Evolutionary conservation across 2,888 invertebrate species (phyloP).

Genomic region (Agonopterix arenella): DNA sequence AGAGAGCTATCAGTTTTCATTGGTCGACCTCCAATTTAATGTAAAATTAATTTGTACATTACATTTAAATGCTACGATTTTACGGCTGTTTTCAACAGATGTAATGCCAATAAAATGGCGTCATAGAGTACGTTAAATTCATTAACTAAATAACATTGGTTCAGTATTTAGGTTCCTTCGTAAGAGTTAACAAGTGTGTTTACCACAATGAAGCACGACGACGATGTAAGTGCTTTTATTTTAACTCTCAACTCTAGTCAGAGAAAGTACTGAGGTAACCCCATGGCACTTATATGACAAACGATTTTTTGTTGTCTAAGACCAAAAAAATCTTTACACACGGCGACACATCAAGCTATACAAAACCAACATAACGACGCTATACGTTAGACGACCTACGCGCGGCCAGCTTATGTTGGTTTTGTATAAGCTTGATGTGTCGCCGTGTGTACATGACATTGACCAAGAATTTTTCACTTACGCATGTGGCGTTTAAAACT

Average conservation of each 20-base stretch:
- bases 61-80: background rate
- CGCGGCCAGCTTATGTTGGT: too few relatives aligned
- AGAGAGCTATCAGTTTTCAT: too few relatives aligned
- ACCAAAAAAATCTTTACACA: too few relatives aligned
- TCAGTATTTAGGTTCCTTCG: background rate
- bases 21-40: background rate
- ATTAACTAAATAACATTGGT: background rate
- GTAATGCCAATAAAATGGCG: conserved; percentile 1
- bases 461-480: too few relatives aligned
- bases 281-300: too few relatives aligned
- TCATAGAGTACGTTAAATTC: background rate
- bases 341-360: too few relatives aligned
- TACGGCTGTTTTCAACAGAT: background rate
- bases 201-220: background rate
- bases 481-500: too few relatives aligned
- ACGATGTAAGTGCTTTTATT: background rate
- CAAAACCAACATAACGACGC: too few relatives aligned
- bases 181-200: background rate
- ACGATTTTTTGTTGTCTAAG: too few relatives aligned
- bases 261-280: background rate
- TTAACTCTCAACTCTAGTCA: background rate
- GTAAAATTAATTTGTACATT: background rate
- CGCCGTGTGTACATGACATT: too few relatives aligned
- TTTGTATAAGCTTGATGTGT: too few relatives aligned
- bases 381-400: too few relatives aligned